Evolutionary conservation across 2,888 invertebrate species (phyloP), one percentile per base, ranked within the genome.

Genomic region (Ganaspis brasiliensis): DNA sequence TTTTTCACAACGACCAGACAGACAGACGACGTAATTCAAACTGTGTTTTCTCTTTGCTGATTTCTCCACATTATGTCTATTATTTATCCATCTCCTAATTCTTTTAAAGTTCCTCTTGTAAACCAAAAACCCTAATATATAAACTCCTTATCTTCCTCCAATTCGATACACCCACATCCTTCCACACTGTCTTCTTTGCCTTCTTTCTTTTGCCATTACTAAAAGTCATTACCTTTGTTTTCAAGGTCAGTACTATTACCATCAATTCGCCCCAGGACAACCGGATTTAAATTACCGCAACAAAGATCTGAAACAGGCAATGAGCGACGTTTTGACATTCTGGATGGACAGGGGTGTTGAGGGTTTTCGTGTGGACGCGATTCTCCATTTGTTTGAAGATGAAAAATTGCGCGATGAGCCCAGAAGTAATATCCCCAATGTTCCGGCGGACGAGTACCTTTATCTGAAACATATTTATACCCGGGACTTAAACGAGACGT

Each of bases 241-340:
- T n/a, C 91, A 95, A 0, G 84, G 92, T 52, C 93, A 94, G 74
- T 95, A 92, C 82, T 95, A 94, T 87, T 91, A 94, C 31, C 95
- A 95, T 87, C 93, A 94, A 81, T 95, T 95, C 85, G 91, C 92
- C 0, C 85, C 87, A 8, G 92, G 92, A 63, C 94, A 95, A 84
- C 94, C 95, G 0, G 95, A 95, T 88, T 91, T 95, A 1, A 95
- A 95, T 88, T 94, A 92, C 83, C 91, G 93, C 37, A 93, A 94
- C 85, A 90, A 92, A 0, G 84, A 86, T 4, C 90, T 95, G 1
- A 89, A 92, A 2, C 87, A 90, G 9, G 91, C 91, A 67, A 92
- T 93, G 91, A 92, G 93, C 89, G 89, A 92, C 1, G 93, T 92
- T 0, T 77, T 94, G 12, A 87, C 88, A 1, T 93, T 93, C 83